Conservation (phyloP, 2,113 vertebrate species). For the Tetrao urogallus region DNA sequence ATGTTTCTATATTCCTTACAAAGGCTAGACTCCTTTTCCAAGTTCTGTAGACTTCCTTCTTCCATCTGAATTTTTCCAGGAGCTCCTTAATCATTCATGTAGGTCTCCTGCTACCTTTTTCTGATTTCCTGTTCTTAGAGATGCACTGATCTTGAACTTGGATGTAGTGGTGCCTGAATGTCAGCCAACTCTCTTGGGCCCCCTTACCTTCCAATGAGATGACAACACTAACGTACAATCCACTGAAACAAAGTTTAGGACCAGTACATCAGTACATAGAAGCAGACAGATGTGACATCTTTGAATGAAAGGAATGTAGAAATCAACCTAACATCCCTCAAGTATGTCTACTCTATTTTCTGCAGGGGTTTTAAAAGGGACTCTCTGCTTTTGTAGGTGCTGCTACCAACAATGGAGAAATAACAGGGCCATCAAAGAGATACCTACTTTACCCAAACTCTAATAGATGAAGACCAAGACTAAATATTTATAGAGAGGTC, state of each 20-base stretch:
- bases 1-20: neutral
- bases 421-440: neutral
- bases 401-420: neutral
- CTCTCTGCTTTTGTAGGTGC: accelerated
- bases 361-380: neutral
- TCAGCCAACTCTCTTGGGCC: neutral
- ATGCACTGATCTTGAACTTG: neutral
- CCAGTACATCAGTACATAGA: neutral
- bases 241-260: neutral
- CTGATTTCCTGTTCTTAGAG: neutral
- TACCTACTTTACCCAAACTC: neutral
- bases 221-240: neutral
- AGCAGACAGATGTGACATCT: neutral
- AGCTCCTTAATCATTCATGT: neutral
- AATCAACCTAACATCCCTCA: neutral
- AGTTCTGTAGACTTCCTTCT: neutral
- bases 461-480: neutral
- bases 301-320: neutral
- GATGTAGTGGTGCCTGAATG: neutral
- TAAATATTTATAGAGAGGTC: neutral
- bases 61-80: neutral
- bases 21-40: neutral
- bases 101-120: neutral
- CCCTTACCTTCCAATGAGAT: too few relatives aligned
- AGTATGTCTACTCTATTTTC: neutral